A percentile compares a stretch with the other conserved stretches of the same genome.
phyloP scores from a whole-genome alignment of 1,140 invertebrate species.

The Nasonia vitripennis region DNA sequence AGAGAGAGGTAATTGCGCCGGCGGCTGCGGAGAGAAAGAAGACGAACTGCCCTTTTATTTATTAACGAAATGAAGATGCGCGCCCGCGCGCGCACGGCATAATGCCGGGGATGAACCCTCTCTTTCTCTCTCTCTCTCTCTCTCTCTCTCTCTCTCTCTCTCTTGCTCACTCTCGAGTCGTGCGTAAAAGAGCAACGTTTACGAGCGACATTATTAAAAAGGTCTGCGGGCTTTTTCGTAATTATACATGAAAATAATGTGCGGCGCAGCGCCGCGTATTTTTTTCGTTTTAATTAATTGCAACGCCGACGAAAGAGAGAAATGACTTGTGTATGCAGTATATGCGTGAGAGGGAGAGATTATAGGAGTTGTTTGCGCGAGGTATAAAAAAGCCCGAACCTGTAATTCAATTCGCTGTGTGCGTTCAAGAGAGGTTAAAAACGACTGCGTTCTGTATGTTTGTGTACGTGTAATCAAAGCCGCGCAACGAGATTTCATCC shows the following conservation, averaged over 20 bases:
- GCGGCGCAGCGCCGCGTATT: background rate
- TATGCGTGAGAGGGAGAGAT: background rate
- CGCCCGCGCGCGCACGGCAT: slow-evolving; percentile 30
- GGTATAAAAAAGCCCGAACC: background rate
- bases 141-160: background rate
- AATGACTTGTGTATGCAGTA: background rate
- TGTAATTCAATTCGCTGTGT: background rate
- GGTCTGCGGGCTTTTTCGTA: slow-evolving; percentile 2
- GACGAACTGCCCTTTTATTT: slow-evolving; percentile 43
- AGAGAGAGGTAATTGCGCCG: background rate
- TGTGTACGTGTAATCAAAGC: background rate
- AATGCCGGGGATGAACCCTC: slow-evolving; percentile 15
- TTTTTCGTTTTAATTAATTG: slow-evolving; percentile 22
- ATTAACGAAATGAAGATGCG: slow-evolving; percentile 46
- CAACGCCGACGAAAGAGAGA: background rate
- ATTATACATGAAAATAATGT: slow-evolving; percentile 18
- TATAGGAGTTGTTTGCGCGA: no score
- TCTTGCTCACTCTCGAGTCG: background rate
- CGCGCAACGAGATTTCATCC: no score
- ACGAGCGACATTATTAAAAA: slow-evolving; percentile 35
- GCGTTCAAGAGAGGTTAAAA: background rate
- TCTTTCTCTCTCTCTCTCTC: background rate
- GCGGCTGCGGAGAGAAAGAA: slow-evolving; percentile 12
- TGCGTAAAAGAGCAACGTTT: slow-evolving; percentile 12
- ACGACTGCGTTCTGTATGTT: background rate